Conservation (phyloP, 2,797 vertebrate genomes). For the Galaxias olidus region DNA sequence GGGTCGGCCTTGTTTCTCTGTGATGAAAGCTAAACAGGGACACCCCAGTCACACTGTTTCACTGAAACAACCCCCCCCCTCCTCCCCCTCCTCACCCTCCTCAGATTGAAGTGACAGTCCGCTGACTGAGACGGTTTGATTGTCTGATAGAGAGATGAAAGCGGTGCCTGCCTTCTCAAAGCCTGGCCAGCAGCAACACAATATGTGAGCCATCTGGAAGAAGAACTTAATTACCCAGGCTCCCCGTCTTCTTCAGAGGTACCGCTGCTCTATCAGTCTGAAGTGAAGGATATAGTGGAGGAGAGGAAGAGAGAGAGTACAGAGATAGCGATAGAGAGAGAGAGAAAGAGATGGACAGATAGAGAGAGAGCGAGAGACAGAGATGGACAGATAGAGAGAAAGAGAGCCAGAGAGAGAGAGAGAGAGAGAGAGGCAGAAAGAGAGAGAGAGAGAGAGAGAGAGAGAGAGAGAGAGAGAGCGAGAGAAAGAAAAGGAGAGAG, state of each 20-base stretch:
- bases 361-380: not conserved
- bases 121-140: conserved; percentile 62
- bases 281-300: not conserved
- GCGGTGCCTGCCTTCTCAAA: conserved; percentile 43
- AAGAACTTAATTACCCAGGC: conserved; percentile 51
- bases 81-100: not conserved
- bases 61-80: not conserved
- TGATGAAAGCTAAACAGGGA: conserved; percentile 1
- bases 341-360: not conserved
- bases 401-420: conserved; percentile 22
- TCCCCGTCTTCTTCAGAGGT: conserved; percentile 28
- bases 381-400: conserved; percentile 22
- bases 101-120: conserved; percentile 55
- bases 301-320: not conserved
- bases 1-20: not conserved
- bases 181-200: conserved; percentile 45
- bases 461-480: not conserved
- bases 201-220: conserved; percentile 63
- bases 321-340: not conserved
- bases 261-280: not conserved
- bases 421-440: conserved; percentile 2
- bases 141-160: conserved; percentile 56
- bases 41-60: conserved; percentile 10
- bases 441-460: not conserved
- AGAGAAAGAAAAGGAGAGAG: too few relatives aligned